Base-by-base conservation (phyloP, 2,888 invertebrate species). In the Arge pagana region DNA sequence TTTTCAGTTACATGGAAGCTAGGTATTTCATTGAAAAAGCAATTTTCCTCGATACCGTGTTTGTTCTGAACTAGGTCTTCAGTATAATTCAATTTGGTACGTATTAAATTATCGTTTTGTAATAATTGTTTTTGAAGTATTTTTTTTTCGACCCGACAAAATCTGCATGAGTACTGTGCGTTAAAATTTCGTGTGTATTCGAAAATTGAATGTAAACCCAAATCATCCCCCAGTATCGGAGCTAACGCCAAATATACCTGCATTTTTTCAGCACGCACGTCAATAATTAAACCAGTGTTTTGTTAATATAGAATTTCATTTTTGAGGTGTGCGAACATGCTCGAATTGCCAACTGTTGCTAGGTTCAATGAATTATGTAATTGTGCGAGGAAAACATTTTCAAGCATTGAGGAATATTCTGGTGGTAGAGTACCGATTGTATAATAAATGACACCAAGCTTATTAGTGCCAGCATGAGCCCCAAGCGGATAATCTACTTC, bases 381-480 rank as follows among this genome's bases (percentile, higher is more conserved):
- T 40, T 62, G 61, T n/a, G 52, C 52, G 0, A 60, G 21, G 53
- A 63, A 62, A 35, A 63, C 57, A 48, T 63, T 60, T 23, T 63
- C 53, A 13, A 61, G 35, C 5, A 21, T 48, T 43, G 58, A 59
- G 4, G 56, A 40, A 28, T 49, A 55, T 30, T 58, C 40, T n/a
- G 40, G 11, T 3, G 59, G 53, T 3, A 63, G 15, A 26, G 56
- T 53, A 26, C 23, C 45, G 6, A 60, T 36, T 15, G 56, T 36
- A 48, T 53, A 60, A 31, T 61, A 60, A 16, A 55, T 31, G 15
- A 52, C 62, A 6, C 59, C 53, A 11, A 62, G 51, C 42, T 63
- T 61, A 43, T 63, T 45, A 33, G 53, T 45, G 35, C 55, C 50
- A 36, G 26, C 36, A 11, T 54, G 54, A 33, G 55, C 51, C n/a